Evolutionary conservation across 2,797 vertebrate species (phyloP).

Genomic region (Rhinoraja longicauda): DNA sequence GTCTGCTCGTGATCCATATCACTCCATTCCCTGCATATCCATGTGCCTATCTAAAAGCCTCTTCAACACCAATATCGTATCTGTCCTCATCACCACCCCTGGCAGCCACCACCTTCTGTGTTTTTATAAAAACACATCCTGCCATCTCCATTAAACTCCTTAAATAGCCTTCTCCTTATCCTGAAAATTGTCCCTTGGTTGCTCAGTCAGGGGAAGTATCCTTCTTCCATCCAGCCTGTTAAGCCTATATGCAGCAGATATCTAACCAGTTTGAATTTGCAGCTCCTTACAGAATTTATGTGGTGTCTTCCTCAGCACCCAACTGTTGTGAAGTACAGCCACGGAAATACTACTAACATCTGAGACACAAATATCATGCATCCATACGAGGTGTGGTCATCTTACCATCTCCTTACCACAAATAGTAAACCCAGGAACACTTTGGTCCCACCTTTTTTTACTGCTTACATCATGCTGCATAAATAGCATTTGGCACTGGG

Average conservation of each 20-base stretch:
- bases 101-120: too few species aligned
- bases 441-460: background rate
- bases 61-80: too few species aligned
- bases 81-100: too few species aligned
- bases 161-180: too few species aligned
- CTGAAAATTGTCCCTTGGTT: too few species aligned
- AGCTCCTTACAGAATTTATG: background rate
- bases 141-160: too few species aligned
- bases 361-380: background rate
- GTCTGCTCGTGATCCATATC: too few species aligned
- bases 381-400: background rate
- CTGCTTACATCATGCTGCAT: background rate
- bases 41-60: too few species aligned
- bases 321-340: background rate
- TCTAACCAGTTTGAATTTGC: background rate
- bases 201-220: too few species aligned
- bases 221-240: too few species aligned
- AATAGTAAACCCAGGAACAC: background rate
- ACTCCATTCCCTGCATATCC: too few species aligned
- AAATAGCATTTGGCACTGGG: background rate
- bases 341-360: background rate
- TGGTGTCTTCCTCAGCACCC: background rate
- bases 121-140: too few species aligned
- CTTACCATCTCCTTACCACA: background rate
- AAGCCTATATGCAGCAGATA: background rate